These are phyloP conservation scores for Montipora efflorescens DNA, from an alignment of 64 coral and sea anemone genomes.

Conservation along the genomic window DNA sequence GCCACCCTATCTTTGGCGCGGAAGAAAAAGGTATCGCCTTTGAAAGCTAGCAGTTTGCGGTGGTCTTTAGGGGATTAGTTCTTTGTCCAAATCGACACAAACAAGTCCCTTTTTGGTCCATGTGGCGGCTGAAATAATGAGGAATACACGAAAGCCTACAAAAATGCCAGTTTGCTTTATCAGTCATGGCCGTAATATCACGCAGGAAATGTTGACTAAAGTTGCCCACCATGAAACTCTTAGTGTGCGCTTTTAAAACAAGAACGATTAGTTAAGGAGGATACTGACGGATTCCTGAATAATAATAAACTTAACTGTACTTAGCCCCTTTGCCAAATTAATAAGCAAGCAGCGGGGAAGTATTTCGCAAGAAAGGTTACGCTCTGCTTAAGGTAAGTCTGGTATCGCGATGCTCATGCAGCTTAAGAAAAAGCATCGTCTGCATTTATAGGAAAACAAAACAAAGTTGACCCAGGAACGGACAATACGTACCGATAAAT, in stretches of 20 bases:
- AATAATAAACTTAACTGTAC: background rate
- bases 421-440: too few relatives aligned
- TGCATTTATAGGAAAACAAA: too few relatives aligned
- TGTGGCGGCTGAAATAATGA: background rate
- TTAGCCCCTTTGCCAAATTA: background rate
- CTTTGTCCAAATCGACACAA: background rate
- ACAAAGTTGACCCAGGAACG: too few relatives aligned
- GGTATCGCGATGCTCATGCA: too few relatives aligned
- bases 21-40: background rate
- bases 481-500: too few relatives aligned
- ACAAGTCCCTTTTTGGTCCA: background rate
- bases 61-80: conserved; percentile 17
- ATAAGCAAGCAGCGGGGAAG: background rate
- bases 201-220: too few relatives aligned
- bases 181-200: too few relatives aligned
- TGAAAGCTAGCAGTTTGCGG: background rate
- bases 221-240: too few relatives aligned
- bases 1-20: background rate
- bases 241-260: too few relatives aligned
- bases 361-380: background rate
- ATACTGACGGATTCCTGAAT: background rate
- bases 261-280: background rate
- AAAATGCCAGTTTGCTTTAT: too few relatives aligned
- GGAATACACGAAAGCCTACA: background rate
- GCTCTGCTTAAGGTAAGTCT: too few relatives aligned